Base-by-base conservation (phyloP, 2,113 vertebrate species). In the Athene cunicularia region DNA sequence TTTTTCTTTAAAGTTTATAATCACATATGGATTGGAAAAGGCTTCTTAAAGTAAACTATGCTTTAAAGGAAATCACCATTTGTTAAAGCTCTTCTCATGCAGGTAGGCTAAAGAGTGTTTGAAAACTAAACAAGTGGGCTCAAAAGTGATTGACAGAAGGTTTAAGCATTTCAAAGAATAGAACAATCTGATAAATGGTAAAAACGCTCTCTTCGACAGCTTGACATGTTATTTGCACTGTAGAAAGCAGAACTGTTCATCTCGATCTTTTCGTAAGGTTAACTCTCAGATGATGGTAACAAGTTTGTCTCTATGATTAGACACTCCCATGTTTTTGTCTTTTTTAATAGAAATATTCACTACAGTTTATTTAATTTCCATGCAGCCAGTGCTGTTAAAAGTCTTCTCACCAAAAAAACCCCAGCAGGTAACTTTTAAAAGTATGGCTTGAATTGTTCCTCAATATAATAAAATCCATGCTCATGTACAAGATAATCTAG, bases 111-210 rank as follows among this genome's bases (percentile, higher is more conserved):
- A 12, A 72, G 56, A 68, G 64, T 9, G 9, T 60, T 64, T 68
- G 66, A 88, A 95, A 93, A 72, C 52, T 47, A 87, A 35, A 43
- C 33, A 89, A 90, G 49, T 52, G 49, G 60, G 16, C 73, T 90
- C 77, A 93, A 67, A 91, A 71, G 41, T 60, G 47, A 93, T 11
- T 89, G 84, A 75, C 73, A 87, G 73, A 75, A 85, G 12, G 58
- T 72, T 91, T 91, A 90, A 79, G 49, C 20, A 32, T 80, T 91
- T 88, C 45, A 88, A 90, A 73, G 85, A 64, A 45, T 7, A 90
- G 39, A 86, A 52, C 53, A 95, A 64, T 56, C 49, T 90, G 86
- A 95, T 90, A 92, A 96, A 92, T 47, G 33, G 53, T 80, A 80
- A 93, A 93, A 93, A 59, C 4, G 1, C 71, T 88, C 16, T 63